These are phyloP conservation scores for Nasonovia ribisnigri DNA, from an alignment of 2,888 invertebrate genomes.

Conservation along the genomic window DNA sequence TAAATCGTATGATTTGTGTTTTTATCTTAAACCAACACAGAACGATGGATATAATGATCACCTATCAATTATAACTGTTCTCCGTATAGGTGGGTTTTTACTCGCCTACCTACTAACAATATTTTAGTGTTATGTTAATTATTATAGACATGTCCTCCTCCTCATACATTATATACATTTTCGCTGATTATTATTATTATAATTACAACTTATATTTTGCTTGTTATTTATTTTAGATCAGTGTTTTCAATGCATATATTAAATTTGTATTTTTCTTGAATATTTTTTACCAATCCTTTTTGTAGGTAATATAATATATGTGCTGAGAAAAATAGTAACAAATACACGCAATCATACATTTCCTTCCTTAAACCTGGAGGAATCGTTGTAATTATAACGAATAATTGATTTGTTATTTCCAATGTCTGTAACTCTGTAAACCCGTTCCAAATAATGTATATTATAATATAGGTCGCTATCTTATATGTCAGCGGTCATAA, in stretches of 20 bases:
- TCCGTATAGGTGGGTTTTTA: background rate
- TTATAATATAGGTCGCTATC: background rate
- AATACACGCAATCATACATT: background rate
- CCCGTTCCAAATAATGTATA: background rate
- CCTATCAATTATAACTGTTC: background rate
- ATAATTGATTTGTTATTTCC: background rate
- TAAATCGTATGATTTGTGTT: background rate
- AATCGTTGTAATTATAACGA: too few species aligned
- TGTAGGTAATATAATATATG: background rate
- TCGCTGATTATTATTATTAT: too few species aligned
- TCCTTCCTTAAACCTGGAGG: background rate
- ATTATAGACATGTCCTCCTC: background rate
- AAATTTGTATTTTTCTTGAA: background rate
- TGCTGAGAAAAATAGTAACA: background rate
- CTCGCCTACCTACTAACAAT: background rate
- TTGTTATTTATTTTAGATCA: background rate
- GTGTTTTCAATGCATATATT: background rate
- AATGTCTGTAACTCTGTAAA: background rate
- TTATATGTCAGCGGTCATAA: background rate
- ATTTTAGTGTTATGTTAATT: background rate
- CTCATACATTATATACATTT: background rate
- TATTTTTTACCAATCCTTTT: background rate
- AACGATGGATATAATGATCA: background rate
- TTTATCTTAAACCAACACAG: background rate
- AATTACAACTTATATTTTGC: background rate